Base-by-base conservation (phyloP, 2,888 invertebrate genomes). In the Hofmannophila pseudospretella region DNA sequence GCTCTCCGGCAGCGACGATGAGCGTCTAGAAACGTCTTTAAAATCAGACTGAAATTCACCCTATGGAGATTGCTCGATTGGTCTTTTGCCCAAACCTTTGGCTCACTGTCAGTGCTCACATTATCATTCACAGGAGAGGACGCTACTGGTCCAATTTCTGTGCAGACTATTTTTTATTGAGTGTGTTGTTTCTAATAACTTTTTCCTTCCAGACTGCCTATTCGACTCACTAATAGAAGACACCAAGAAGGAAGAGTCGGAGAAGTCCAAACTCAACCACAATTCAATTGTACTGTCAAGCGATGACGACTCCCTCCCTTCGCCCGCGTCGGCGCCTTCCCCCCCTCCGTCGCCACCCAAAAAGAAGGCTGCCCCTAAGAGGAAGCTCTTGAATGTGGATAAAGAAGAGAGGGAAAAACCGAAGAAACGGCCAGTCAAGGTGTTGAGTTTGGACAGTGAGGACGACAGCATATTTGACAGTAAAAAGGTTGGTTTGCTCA, bases 141-240 rank as follows among this genome's bases (percentile, higher is more conserved):
- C n/a, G n/a, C n/a, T n/a, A n/a, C n/a, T n/a, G n/a, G n/a, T n/a
- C n/a, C n/a, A n/a, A n/a, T n/a, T n/a, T n/a, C n/a, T n/a, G n/a
- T n/a, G n/a, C n/a, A n/a, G n/a, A n/a, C n/a, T n/a, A n/a, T n/a
- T n/a, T n/a, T n/a, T n/a, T n/a, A n/a, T n/a, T n/a, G n/a, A n/a
- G n/a, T n/a, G n/a, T n/a, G n/a, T n/a, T n/a, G n/a, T n/a, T n/a
- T n/a, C n/a, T n/a, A n/a, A n/a, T n/a, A n/a, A n/a, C n/a, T 16
- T 16, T 5, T 5, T 16, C 16, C 16, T 16, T 61, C 2, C 71
- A 87, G 88, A 88, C 35, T 86, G 82, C 45, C 66, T 88, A 8
- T 88, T 88, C 58, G 88, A 88, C 51, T 88, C 88, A 0, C 54
- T 88, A 36, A 88, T 88, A 42, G 88, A 86, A 45, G 86, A 85